phyloP scores from a whole-genome alignment of 2,888 invertebrate genomes.

The Epistrophella euchroma region DNA sequence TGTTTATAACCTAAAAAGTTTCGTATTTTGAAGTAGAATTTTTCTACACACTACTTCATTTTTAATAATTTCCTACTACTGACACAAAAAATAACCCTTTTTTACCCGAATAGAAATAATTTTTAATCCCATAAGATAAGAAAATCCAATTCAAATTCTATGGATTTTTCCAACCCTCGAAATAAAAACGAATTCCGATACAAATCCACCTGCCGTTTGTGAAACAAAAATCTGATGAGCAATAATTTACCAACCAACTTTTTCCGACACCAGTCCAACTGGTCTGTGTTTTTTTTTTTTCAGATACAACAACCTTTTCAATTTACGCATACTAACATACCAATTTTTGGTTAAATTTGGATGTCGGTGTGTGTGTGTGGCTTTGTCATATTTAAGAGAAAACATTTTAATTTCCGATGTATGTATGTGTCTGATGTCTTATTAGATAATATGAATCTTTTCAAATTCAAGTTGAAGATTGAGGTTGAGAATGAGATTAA shows the following conservation, averaged over 20 bases:
- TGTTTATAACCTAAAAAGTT: background rate
- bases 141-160: slow-evolving; percentile 23
- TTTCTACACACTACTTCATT: no score
- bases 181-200: slow-evolving; percentile 24
- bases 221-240: slow-evolving; percentile 24
- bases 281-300: background rate
- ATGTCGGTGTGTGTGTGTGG: slow-evolving; percentile 15
- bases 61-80: no score
- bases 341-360: background rate
- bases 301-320: slow-evolving; percentile 33
- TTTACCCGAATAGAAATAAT: background rate
- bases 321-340: slow-evolving; percentile 22
- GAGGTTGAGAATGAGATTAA: slow-evolving; percentile 14
- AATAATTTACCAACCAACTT: slow-evolving; percentile 30
- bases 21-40: no score
- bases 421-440: no score
- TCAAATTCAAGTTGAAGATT: slow-evolving; percentile 1
- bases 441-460: slow-evolving; percentile 17
- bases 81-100: no score
- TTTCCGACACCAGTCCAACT: slow-evolving; percentile 51
- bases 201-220: slow-evolving; percentile 55
- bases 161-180: slow-evolving; percentile 20
- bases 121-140: background rate
- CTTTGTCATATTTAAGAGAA: slow-evolving; percentile 61
- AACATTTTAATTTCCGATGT: background rate